These are phyloP conservation scores for Crenuchus spilurus DNA, from an alignment of 2,797 vertebrate genomes.

Conservation along the genomic window DNA sequence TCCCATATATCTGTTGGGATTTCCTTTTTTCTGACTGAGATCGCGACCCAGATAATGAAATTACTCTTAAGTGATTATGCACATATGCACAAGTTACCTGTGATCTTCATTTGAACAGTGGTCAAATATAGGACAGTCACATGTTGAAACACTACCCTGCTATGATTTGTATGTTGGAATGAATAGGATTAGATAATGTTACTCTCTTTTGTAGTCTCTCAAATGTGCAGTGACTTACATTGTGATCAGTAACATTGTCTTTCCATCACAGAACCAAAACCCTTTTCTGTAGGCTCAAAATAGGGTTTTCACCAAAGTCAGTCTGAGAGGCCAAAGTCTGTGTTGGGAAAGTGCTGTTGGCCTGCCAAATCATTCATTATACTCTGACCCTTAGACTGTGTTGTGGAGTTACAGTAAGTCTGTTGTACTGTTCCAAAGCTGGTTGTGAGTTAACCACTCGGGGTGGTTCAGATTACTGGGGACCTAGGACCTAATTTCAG, in stretches of 20 bases:
- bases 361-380: slow-evolving; percentile 51
- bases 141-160: background rate
- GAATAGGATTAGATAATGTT: background rate
- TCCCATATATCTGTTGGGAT: too few species aligned
- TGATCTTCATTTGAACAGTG: background rate
- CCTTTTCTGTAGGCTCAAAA: background rate
- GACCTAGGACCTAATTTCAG: slow-evolving; percentile 10
- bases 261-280: background rate
- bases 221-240: too few species aligned
- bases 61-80: background rate
- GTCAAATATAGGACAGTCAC: background rate
- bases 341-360: slow-evolving; percentile 3
- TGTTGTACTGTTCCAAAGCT: background rate
- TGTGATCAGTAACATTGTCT: slow-evolving; percentile 26
- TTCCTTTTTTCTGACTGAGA: too few species aligned
- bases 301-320: background rate
- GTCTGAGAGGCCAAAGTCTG: slow-evolving; percentile 67
- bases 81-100: background rate
- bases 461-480: background rate
- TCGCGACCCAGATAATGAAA: background rate
- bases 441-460: background rate
- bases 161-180: background rate
- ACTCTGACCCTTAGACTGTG: slow-evolving; percentile 54
- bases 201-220: background rate
- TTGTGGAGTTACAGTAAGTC: slow-evolving; percentile 2